Evolutionary conservation across 2,113 vertebrate genomes (phyloP).

Genomic region (Sylvilagus bachmani): DNA sequence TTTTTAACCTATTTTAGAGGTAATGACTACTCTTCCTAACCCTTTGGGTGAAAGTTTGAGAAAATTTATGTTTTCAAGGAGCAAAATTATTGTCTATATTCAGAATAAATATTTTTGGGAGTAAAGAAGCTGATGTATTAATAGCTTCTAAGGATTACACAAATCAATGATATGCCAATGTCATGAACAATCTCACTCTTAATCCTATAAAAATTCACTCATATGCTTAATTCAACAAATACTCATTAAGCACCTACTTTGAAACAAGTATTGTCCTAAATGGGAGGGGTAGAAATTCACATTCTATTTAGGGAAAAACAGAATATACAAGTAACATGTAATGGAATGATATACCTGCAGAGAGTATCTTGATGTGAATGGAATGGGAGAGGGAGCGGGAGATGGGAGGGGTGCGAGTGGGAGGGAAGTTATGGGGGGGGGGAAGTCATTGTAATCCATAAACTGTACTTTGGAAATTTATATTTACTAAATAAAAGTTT

Average conservation of each 20-base stretch:
- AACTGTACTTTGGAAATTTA: no score
- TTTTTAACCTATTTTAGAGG: not conserved
- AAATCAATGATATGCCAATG: not conserved
- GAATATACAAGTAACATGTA: not conserved
- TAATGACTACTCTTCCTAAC: not conserved
- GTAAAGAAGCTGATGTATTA: not conserved
- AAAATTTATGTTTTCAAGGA: slow-evolving; percentile 15
- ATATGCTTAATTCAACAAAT: not conserved
- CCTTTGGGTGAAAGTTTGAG: not conserved
- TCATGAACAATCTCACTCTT: slow-evolving; percentile 15
- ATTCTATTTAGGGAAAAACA: not conserved
- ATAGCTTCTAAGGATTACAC: not conserved
- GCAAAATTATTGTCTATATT: slow-evolving; percentile 13
- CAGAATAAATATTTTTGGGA: slow-evolving; percentile 8
- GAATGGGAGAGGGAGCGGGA: no score
- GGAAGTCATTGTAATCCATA: no score
- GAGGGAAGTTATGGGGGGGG: no score
- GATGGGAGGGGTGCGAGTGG: no score
- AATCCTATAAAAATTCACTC: not conserved
- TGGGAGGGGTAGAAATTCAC: not conserved
- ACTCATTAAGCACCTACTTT: not conserved
- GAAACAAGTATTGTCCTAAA: not conserved
- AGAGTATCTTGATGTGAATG: no score
- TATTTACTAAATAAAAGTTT: no score
- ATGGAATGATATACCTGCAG: slow-evolving; percentile 16